Base-by-base conservation (phyloP, 1,140 invertebrate species). In the Pararge aegeria region DNA sequence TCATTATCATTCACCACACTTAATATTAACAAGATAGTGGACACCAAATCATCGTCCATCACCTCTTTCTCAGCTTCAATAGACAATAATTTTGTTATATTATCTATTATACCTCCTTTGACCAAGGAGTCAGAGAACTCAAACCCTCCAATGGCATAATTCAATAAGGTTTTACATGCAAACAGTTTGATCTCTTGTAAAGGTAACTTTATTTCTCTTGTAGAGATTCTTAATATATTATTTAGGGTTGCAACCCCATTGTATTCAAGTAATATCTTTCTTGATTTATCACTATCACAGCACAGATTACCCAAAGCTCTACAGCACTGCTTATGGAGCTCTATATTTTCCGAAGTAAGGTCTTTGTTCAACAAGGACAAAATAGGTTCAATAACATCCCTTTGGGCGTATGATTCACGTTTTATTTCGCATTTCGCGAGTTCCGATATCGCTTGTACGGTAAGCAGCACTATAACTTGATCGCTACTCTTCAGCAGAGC, bases 231-330 rank as follows among this genome's bases (percentile, higher is more conserved):
- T 10, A 93, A 70, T 13, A 92, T 55, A 19, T 87, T 83, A 9
- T 92, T 72, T n/a, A 94, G 75, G 19, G 81, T 80, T 30, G 77
- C 71, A 42, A 95, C 85, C 0, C 94, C 94, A 60, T 92, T 88
- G 56, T 91, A 83, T 55, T 94, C 90, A 16, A 94, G 83, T 12
- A 95, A 90, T 40, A 94, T 79, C 53, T 92, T 91, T 57, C 94
- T 91, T 19, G 92, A 92, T 68, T 90, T 91, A 92, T 96, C 94
- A 91, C 96, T 97, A 74, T 97, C 95, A 84, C 94, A 97, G 71
- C 95, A 97, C 68, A 97, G 94, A 83, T 98, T 98, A 42, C 95
- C 96, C 16, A 98, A 84, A 5, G 96, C 95, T 71, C 96, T 91
- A 64, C 95, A 95, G 15, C 93, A 92, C 75, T 97, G 95, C 57